Base-by-base conservation (phyloP, 2,888 invertebrate genomes). In the Odontothrips loti region DNA sequence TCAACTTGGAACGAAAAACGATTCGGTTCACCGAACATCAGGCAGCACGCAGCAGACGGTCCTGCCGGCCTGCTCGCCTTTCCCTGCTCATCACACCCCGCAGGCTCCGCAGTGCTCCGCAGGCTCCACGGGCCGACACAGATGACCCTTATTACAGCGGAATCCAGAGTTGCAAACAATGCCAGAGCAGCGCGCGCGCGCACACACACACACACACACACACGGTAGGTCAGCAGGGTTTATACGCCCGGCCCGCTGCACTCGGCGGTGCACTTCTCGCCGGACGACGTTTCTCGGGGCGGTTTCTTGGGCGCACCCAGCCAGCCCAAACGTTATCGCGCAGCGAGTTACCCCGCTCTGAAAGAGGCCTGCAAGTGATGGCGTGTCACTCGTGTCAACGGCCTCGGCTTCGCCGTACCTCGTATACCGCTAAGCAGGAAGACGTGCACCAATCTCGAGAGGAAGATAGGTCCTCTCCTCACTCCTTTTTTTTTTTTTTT, bases 11-110 rank as follows among this genome's bases (percentile, higher is more conserved):
- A 75, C 68, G 68, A 75, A 75, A 75, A 75, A 75, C 68, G 68
- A 75, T 75, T 75, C 68, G 68, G 68, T 75, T 75, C 68, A 75
- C 68, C 68, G 68, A 75, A 75, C 68, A 75, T 75, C 68, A 23
- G 10, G 20, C 58, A 15, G 58, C 17, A 58, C 20, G 58, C 58
- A 58, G 58, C 58, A 15, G 58, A 6, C 34, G 34, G 34, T n/a
- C 34, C 34, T 2, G 34, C 34, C 34, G 34, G 34, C 34, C 34
- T 4, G 34, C 34, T 4, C 3, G 68, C 68, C 68, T 75, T 75
- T 75, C 68, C 68, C 27, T 75, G 34, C 34, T 43, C 34, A 43
- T 43, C 34, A 58, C 58, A 20, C 58, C 20, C 11, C 8, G 68
- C 68, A 1, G 68, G 68, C 12, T 23, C 23, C 0, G 68, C 68